phyloP scores from a whole-genome alignment of 2,113 vertebrate genomes.

The Oceanodroma tethys region DNA sequence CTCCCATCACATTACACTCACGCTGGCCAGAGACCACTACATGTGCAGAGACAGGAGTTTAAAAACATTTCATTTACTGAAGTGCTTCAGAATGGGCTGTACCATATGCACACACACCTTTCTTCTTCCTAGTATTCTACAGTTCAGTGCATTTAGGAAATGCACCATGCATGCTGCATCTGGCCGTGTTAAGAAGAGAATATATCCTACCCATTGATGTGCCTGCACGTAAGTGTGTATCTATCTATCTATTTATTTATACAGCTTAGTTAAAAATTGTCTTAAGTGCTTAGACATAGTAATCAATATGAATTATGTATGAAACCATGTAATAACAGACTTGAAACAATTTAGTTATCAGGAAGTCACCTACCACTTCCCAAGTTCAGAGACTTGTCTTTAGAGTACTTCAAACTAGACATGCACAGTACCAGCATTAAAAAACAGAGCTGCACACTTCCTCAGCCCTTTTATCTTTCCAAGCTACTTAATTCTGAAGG shows the following conservation, averaged over 20 bases:
- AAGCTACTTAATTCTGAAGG: neutral
- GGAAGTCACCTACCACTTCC: neutral
- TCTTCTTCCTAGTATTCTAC: neutral
- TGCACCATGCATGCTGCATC: rapidly evolving
- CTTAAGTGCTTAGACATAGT: neutral
- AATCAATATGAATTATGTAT: neutral
- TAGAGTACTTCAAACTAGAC: neutral
- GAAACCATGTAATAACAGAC: neutral
- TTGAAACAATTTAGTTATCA: neutral
- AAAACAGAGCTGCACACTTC: neutral
- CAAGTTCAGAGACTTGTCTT: neutral
- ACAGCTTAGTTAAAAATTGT: neutral
- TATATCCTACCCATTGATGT: neutral
- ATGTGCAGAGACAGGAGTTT: neutral
- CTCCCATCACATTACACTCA: neutral
- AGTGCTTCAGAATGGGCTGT: neutral
- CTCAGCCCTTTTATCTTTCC: neutral
- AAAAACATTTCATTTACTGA: neutral
- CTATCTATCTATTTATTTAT: neutral
- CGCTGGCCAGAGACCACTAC: neutral
- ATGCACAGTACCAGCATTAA: neutral
- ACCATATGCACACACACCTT: neutral
- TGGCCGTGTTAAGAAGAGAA: neutral
- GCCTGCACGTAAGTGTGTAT: rapidly evolving
- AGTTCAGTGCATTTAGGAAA: neutral